Conservation (phyloP, 2,797 vertebrate species). For the Oryzias sinensis region DNA sequence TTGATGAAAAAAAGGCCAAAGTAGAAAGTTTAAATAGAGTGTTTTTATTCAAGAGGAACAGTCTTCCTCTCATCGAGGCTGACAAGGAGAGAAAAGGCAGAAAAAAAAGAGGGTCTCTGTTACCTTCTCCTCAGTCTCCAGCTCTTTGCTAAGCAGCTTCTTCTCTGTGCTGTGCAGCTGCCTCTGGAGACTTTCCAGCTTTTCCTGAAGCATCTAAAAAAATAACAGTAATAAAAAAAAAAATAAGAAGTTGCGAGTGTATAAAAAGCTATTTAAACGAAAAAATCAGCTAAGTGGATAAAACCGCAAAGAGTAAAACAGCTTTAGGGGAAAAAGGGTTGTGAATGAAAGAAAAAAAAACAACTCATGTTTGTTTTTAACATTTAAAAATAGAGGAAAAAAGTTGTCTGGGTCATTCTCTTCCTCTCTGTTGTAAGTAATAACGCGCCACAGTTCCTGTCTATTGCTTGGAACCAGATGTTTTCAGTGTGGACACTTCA, state of each 20-base stretch:
- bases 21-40: too few species aligned
- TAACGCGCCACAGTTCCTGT: constrained; percentile 61
- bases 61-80: constrained; percentile 7
- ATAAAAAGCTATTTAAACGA: constrained; percentile 9
- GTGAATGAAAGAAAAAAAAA: too few species aligned
- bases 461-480: constrained; percentile 70
- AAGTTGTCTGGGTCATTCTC: constrained; percentile 8
- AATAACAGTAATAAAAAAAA: constrained; percentile 32
- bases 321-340: too few species aligned
- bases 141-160: constrained; percentile 82
- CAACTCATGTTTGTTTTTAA: constrained; percentile 23
- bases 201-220: constrained; percentile 85
- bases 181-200: constrained; percentile 79
- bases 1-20: constrained; percentile 27
- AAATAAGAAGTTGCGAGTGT: constrained; percentile 18
- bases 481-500: constrained; percentile 61
- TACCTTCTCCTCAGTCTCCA: constrained; percentile 90
- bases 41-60: constrained; percentile 1
- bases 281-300: too few species aligned
- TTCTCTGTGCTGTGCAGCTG: constrained; percentile 79
- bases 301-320: too few species aligned
- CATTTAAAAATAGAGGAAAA: constrained; percentile 23
- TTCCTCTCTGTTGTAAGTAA: constrained; percentile 51
- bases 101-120: constrained; percentile 7
- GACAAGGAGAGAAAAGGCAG: constrained; percentile 15